phyloP scores from a whole-genome alignment of 2,797 vertebrate species.

The Sciurus carolinensis region DNA sequence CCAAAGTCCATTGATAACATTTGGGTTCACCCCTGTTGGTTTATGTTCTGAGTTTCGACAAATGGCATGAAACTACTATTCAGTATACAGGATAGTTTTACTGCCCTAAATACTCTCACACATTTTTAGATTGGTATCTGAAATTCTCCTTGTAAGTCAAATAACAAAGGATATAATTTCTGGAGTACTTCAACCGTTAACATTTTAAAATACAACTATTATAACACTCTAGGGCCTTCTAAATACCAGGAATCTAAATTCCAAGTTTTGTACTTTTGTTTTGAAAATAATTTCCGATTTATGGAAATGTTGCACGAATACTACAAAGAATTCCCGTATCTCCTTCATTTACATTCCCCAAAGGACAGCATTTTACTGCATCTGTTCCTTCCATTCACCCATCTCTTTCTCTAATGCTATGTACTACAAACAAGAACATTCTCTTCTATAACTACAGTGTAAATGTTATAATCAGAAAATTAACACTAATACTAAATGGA shows the following conservation, averaged over 20 bases:
- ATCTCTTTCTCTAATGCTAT: not conserved
- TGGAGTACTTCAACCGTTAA: not conserved
- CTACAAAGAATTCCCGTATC: not conserved
- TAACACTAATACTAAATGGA: not conserved
- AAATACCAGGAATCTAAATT: not conserved
- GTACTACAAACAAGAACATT: not conserved
- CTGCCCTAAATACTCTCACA: not conserved
- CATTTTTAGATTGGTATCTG: not conserved
- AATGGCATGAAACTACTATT: no score
- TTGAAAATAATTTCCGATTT: not conserved
- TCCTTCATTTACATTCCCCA: not conserved
- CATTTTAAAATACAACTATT: slow-evolving; percentile 3
- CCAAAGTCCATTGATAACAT: not conserved
- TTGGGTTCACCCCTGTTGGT: not conserved
- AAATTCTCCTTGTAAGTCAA: not conserved
- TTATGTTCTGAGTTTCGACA: not conserved
- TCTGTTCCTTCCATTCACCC: not conserved
- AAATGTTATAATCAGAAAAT: not conserved
- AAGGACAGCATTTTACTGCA: not conserved
- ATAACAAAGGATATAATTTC: not conserved
- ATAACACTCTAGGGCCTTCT: not conserved
- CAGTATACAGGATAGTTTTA: not conserved
- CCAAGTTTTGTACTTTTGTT: not conserved
- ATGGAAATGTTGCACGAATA: not conserved
- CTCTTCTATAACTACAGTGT: not conserved